phyloP scores from a whole-genome alignment of 2,797 vertebrate genomes.

The Vireo griseus region DNA sequence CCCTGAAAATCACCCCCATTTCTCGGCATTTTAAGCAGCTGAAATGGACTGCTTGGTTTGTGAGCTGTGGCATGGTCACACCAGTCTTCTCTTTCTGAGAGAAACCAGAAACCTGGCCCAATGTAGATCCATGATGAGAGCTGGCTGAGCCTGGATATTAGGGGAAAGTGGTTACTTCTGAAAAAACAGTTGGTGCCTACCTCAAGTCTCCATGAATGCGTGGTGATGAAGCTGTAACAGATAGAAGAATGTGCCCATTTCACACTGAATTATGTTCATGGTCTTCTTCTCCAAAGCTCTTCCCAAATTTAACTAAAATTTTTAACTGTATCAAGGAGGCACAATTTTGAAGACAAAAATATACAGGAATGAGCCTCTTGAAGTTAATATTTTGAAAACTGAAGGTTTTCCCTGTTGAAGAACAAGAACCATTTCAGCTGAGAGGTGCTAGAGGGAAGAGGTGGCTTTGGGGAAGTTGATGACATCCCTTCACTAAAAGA shows the following conservation, averaged over 20 bases:
- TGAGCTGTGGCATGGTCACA: not conserved
- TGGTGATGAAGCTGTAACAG: not conserved
- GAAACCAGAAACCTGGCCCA: not conserved
- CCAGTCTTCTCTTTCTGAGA: not conserved
- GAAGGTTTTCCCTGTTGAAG: not conserved
- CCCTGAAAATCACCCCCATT: not conserved
- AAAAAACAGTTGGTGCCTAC: not conserved
- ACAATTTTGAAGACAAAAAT: not conserved
- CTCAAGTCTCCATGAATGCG: fast-evolving
- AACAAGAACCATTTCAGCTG: not conserved
- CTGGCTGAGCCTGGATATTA: not conserved
- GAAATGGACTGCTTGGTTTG: not conserved
- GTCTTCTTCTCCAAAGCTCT: not conserved
- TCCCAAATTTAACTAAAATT: not conserved
- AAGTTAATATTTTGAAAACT: not conserved
- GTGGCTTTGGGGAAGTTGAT: not conserved
- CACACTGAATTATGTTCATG: fast-evolving
- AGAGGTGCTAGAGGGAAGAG: not conserved
- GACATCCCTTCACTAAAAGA: not conserved
- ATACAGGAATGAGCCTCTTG: not conserved
- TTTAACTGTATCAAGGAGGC: not conserved
- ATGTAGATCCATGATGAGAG: not conserved
- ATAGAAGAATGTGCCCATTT: not conserved
- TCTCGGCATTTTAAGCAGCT: not conserved
- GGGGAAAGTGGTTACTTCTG: not conserved